Conservation (phyloP, 2,113 vertebrate genomes). For the Takifugu flavidus region DNA sequence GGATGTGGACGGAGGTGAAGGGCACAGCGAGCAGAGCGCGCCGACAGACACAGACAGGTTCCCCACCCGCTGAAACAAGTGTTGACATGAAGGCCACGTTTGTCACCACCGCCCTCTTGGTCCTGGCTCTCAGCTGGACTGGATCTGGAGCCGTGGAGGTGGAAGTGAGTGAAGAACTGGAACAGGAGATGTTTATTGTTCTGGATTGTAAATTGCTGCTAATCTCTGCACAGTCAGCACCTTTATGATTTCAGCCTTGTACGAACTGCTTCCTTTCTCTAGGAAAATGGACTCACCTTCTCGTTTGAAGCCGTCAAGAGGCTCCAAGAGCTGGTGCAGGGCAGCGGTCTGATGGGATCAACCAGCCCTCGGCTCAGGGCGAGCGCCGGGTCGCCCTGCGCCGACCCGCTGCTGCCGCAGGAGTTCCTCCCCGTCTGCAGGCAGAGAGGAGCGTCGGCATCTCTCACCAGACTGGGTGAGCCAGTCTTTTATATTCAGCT, state of each 20-base stretch:
- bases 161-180: conserved; percentile 58
- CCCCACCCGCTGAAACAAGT: conserved; percentile 5
- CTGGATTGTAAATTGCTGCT: not conserved
- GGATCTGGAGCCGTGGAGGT: conserved; percentile 66
- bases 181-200: too few species aligned
- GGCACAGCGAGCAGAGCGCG: conserved; percentile 43
- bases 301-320: conserved; percentile 77
- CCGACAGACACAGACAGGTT: conserved; percentile 16
- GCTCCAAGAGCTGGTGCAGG: conserved; percentile 70
- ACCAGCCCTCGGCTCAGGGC: conserved; percentile 26
- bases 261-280: not conserved
- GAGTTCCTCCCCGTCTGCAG: conserved; percentile 76
- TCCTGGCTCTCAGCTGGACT: conserved; percentile 53
- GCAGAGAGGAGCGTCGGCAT: conserved; percentile 49
- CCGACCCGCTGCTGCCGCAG: conserved; percentile 66
- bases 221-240: not conserved
- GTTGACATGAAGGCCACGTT: conserved; percentile 68
- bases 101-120: conserved; percentile 41
- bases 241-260: too few species aligned
- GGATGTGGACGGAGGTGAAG: conserved; percentile 1
- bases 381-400: conserved; percentile 48
- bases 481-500: too few species aligned
- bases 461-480: conserved; percentile 76
- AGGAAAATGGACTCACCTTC: conserved; percentile 81
- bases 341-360: not conserved